Conservation (phyloP, 2,113 vertebrate genomes). For the Campylomormyrus numenius region DNA sequence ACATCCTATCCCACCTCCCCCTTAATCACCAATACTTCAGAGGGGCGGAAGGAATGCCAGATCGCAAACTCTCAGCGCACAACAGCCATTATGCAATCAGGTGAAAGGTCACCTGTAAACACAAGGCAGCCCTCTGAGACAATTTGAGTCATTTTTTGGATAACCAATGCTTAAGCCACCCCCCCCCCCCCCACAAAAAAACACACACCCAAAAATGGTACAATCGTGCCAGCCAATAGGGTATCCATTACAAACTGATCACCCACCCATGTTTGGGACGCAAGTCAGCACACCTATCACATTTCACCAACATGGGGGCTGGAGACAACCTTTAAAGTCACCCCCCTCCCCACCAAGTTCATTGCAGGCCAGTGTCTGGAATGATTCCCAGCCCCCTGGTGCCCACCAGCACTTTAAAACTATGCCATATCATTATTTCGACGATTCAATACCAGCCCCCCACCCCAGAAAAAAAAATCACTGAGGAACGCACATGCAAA, state of each 20-base stretch:
- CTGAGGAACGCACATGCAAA: neutral
- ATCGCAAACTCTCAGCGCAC: neutral
- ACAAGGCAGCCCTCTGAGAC: neutral
- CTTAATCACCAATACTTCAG: neutral
- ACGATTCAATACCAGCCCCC: neutral
- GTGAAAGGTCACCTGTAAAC: neutral
- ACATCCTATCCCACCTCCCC: neutral
- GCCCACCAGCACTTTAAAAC: neutral
- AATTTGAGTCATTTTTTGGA: neutral
- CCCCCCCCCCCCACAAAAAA: neutral
- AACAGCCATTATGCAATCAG: neutral
- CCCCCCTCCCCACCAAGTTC: neutral
- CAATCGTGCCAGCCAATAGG: neutral
- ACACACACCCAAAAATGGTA: neutral
- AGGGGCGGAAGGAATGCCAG: neutral
- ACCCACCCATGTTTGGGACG: neutral
- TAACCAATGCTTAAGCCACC: neutral
- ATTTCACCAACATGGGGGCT: neutral
- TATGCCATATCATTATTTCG: neutral
- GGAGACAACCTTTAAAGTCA: neutral
- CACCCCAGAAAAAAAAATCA: neutral
- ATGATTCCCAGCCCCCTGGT: neutral
- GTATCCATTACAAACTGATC: neutral
- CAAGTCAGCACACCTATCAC: neutral
- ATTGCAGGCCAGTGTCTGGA: neutral